phyloP scores from a whole-genome alignment of 2,888 invertebrate genomes.

The Drosophila rubida region DNA sequence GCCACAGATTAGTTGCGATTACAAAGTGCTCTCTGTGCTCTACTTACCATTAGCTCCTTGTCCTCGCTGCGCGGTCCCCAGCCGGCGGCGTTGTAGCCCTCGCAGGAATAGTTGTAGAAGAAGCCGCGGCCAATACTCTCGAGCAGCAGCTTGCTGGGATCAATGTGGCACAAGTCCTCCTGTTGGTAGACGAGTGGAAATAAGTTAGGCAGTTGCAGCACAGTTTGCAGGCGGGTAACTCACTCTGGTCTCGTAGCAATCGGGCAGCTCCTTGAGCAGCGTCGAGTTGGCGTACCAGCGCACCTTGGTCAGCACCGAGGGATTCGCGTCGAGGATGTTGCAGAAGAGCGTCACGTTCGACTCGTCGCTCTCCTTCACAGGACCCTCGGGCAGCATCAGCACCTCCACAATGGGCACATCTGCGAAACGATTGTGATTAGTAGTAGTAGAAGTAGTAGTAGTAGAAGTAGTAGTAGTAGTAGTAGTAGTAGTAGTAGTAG shows the following conservation, averaged over 20 bases:
- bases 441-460: too few species aligned
- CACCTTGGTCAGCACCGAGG: constrained; percentile 89
- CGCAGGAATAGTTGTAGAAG: constrained; percentile 97
- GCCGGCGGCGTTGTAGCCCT: constrained; percentile 94
- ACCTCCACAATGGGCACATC: constrained; percentile 92
- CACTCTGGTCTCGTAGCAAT: constrained; percentile 87
- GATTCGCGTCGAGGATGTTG: constrained; percentile 92
- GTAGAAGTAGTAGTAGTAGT: too few species aligned
- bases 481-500: too few species aligned
- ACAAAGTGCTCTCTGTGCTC: neutral
- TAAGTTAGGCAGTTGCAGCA: neutral
- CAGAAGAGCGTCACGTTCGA: constrained; percentile 93
- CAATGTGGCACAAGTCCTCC: constrained; percentile 92
- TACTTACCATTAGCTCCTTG: constrained; percentile 90
- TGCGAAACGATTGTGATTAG: constrained; percentile 84
- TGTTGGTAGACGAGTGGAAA: constrained; percentile 18
- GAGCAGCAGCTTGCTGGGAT: constrained; percentile 93
- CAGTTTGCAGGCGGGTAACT: constrained; percentile 24
- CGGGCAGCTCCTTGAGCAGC: constrained; percentile 93
- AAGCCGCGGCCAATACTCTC: constrained; percentile 94
- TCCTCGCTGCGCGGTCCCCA: constrained; percentile 93
- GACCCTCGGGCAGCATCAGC: constrained; percentile 90
- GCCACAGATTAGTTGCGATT: neutral
- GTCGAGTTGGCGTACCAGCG: constrained; percentile 95
- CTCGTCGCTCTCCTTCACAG: constrained; percentile 91